phyloP scores from a whole-genome alignment of 2,888 invertebrate species.

The Pyrochroa serraticornis region DNA sequence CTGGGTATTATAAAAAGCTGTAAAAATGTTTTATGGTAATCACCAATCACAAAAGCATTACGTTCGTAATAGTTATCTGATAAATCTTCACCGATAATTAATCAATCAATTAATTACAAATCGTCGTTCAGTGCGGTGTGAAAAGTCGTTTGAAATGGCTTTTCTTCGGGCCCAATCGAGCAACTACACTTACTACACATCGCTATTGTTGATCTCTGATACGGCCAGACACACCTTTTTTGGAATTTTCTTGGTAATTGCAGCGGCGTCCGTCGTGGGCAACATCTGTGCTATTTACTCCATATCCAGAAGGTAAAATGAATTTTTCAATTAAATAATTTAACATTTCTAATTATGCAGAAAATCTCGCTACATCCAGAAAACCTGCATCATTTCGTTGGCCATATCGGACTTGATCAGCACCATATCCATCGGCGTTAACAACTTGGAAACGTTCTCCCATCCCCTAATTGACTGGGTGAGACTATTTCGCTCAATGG shows the following conservation, averaged over 20 bases:
- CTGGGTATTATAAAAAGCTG: neutral
- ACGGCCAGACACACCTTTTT: conserved; percentile 13
- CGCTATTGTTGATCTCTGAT: conserved; percentile 1
- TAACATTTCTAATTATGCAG: conserved; percentile 43
- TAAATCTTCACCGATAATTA: neutral
- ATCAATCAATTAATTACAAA: neutral
- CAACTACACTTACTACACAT: conserved; percentile 1
- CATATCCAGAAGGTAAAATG: conserved; percentile 40
- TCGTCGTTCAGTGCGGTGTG: neutral
- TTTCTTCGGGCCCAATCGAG: neutral
- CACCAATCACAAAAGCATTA: neutral
- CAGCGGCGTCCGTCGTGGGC: conserved; percentile 22
- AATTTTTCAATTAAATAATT: neutral
- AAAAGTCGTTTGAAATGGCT: neutral
- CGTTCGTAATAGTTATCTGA: neutral
- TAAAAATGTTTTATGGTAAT: too few relatives aligned
- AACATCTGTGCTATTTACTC: conserved; percentile 42
- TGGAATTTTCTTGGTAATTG: conserved; percentile 10
- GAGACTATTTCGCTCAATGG: conserved; percentile 27
- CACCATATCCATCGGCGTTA: conserved; percentile 46
- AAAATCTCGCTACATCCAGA: conserved; percentile 61
- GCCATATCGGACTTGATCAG: conserved; percentile 60
- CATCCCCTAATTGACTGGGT: conserved; percentile 53
- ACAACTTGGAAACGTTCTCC: conserved; percentile 50
- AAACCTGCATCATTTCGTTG: conserved; percentile 60